phyloP scores from a whole-genome alignment of 2,797 vertebrate species.

The Telmatherina bonti region DNA sequence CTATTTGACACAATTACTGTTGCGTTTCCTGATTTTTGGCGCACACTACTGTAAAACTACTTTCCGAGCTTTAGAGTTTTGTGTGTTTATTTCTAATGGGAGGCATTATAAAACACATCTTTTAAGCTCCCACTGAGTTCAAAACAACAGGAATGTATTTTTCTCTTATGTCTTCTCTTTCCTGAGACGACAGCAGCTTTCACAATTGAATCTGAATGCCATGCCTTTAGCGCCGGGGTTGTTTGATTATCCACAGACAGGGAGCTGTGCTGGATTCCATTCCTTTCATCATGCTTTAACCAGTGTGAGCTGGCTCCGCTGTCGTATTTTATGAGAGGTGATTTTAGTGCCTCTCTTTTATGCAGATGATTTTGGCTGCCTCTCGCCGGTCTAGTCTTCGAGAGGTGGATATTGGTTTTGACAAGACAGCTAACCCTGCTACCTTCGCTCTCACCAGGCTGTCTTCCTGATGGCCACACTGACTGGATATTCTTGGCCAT shows the following conservation, averaged over 20 bases:
- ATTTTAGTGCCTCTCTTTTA: slow-evolving; percentile 80
- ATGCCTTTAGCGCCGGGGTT: slow-evolving; percentile 78
- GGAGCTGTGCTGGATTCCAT: slow-evolving; percentile 79
- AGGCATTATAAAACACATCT: slow-evolving; percentile 69
- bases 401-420: slow-evolving; percentile 78
- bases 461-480: slow-evolving; percentile 60
- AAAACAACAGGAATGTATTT: slow-evolving; percentile 76
- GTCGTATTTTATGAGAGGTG: slow-evolving; percentile 78
- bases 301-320: slow-evolving; percentile 75
- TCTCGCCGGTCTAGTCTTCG: slow-evolving; percentile 70
- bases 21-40: slow-evolving; percentile 23
- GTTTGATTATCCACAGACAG: slow-evolving; percentile 81
- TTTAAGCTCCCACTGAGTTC: slow-evolving; percentile 72
- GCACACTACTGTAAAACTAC: slow-evolving; percentile 34
- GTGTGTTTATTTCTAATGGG: slow-evolving; percentile 62
- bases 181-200: slow-evolving; percentile 69
- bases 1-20: slow-evolving; percentile 52
- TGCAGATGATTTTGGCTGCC: slow-evolving; percentile 76
- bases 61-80: slow-evolving; percentile 33
- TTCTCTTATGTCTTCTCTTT: slow-evolving; percentile 58
- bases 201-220: slow-evolving; percentile 79
- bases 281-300: slow-evolving; percentile 82
- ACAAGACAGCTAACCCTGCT: slow-evolving; percentile 73
- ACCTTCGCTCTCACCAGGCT: slow-evolving; percentile 67
- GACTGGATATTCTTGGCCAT: slow-evolving; percentile 63